These are phyloP conservation scores for Pseudocheirus occidentalis DNA, from an alignment of 2,797 vertebrate species.

Conservation along the genomic window DNA sequence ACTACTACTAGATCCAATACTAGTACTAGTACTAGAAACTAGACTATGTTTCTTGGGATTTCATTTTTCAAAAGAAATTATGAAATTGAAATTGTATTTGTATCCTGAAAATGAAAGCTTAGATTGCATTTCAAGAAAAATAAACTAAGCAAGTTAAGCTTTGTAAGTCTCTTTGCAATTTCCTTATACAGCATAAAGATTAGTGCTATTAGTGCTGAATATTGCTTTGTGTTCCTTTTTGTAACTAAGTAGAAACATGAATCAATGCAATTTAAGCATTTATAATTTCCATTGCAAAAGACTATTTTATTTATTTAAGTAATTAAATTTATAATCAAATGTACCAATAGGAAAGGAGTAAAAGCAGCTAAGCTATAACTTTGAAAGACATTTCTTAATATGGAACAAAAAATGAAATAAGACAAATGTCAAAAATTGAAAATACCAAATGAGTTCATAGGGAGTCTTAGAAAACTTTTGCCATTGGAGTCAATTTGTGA, in stretches of 20 bases:
- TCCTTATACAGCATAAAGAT: neutral
- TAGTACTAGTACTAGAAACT: no score
- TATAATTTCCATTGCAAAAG: constrained; percentile 14
- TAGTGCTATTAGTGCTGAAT: neutral
- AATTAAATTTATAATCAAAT: neutral
- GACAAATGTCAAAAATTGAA: neutral
- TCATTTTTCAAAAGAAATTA: neutral
- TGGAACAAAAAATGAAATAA: neutral
- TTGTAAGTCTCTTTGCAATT: neutral
- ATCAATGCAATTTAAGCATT: neutral
- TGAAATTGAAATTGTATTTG: neutral
- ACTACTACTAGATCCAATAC: no score
- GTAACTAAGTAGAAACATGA: neutral
- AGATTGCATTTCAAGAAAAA: neutral
- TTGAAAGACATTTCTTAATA: neutral
- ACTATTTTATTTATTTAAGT: neutral
- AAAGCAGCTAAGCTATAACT: neutral
- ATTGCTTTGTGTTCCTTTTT: neutral
- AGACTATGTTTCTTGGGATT: neutral
- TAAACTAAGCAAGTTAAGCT: neutral
- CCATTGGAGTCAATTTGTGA: neutral
- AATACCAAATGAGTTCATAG: neutral
- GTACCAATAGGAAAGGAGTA: neutral
- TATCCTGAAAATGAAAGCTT: neutral
- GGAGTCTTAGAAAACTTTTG: neutral